Percentiles rank a stretch among this genome's conserved stretches.
Conservation (phyloP, 2,888 invertebrate genomes). For the Philereme vetulata region DNA sequence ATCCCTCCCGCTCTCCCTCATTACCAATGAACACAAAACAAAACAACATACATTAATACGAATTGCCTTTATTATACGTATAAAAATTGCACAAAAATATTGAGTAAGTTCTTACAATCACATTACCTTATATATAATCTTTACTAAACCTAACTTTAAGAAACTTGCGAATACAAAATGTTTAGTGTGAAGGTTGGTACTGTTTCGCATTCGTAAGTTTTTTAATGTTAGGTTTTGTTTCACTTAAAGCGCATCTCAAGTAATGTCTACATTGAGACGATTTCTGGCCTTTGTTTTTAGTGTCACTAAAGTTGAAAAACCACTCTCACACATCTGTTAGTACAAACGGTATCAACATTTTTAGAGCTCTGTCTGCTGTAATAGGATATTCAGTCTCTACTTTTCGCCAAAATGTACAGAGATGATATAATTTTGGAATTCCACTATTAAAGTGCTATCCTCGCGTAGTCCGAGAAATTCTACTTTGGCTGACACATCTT, state of each 20-base stretch:
- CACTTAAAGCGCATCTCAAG: conserved; percentile 28
- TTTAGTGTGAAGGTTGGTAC: too few species aligned
- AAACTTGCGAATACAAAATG: too few species aligned
- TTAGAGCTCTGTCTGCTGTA: conserved; percentile 38
- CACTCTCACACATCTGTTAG: conserved; percentile 28
- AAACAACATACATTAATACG: too few species aligned
- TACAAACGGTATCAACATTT: conserved; percentile 36
- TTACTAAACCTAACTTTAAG: too few species aligned
- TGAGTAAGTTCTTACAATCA: too few species aligned
- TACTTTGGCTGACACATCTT: conserved; percentile 29
- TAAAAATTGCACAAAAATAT: too few species aligned
- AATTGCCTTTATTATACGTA: too few species aligned
- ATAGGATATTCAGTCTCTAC: conserved; percentile 35
- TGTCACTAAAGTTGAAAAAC: conserved; percentile 32
- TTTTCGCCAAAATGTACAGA: conserved; percentile 30
- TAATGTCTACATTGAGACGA: conserved; percentile 31
- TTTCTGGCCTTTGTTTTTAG: conserved; percentile 21
- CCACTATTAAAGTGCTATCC: conserved; percentile 23
- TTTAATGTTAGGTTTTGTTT: too few species aligned
- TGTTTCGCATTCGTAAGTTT: conserved; percentile 28
- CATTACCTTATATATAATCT: too few species aligned
- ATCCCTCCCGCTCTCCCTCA: too few species aligned
- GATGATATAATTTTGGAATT: conserved; percentile 34
- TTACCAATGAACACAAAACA: too few species aligned
- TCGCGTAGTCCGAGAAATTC: conserved; percentile 19